Evolutionary conservation across 2,113 vertebrate genomes (phyloP), one percentile per base, ranked within the genome.

Genomic region (Himantopus leucocephalus): DNA sequence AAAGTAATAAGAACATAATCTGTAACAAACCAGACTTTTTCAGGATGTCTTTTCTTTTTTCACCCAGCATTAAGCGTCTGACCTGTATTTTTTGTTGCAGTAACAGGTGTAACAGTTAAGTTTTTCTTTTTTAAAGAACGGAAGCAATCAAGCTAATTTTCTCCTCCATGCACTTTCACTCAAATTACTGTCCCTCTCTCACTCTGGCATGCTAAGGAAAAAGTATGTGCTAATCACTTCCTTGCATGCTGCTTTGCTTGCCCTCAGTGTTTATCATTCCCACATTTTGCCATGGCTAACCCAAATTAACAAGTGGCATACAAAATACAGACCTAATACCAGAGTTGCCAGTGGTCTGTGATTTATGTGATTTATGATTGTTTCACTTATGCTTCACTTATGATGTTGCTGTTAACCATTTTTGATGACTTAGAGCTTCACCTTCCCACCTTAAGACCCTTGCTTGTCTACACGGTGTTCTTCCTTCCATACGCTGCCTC

Each of bases 401-500:
- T 23, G 55, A 45, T 21, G 4, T 12, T 30, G 41, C 55, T 6
- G 3, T 56, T 58, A 21, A 55, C 27, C 5, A 26, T n/a, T 70
- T 82, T 26, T 41, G 50, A 48, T n/a, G 41, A 56, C 34, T 52
- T 35, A 34, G 0, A 32, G 35, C 52, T 87, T 66, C 1, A 0
- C n/a, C 79, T 70, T 60, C 67, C 62, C 24, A 41, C 35, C 8
- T 34, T 11, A 67, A 73, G 67, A 53, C 50, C 67, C 45, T n/a
- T 43, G 20, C 58, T 50, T 59, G 23, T 21, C 32, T 64, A 18
- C 35, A 30, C 9, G 35, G 24, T 3, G 7, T 14, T 88, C 37
- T 55, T 71, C 62, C 50, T 64, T 53, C 39, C 3, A 0, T 5
- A 39, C 0, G 1, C 56, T 30, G 4, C 50, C n/a, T 29, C 20